Conservation (phyloP, 2,888 invertebrate species). For the Polyommatus iphigenia region DNA sequence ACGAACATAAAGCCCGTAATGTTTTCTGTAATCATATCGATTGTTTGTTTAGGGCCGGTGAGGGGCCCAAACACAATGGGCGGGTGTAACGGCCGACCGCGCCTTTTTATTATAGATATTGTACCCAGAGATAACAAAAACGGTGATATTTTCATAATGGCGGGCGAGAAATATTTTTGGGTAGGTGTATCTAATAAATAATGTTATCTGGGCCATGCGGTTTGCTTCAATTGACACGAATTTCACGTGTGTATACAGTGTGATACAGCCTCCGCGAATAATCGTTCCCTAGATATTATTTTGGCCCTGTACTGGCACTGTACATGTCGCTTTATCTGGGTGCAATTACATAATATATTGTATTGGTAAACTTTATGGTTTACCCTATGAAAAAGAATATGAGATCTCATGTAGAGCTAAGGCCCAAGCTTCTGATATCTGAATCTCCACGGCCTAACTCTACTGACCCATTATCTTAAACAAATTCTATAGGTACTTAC, state of each 20-base stretch:
- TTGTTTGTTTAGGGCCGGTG: slow-evolving; percentile 40
- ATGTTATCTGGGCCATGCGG: slow-evolving; percentile 4
- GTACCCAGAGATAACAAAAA: slow-evolving; percentile 26
- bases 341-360: no score
- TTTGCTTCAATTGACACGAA: background rate
- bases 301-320: no score
- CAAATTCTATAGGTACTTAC: no score
- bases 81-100: slow-evolving; percentile 37
- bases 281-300: no score
- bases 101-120: slow-evolving; percentile 34
- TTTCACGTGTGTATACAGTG: background rate
- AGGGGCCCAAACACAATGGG: slow-evolving; percentile 38
- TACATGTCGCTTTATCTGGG: no score
- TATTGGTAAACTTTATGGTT: no score
- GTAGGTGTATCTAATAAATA: slow-evolving; percentile 24
- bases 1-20: slow-evolving; percentile 27
- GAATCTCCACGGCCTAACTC: no score
- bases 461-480: no score
- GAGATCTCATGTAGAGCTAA: no score
- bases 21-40: slow-evolving; percentile 36
- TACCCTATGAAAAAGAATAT: no score
- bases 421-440: no score
- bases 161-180: slow-evolving; percentile 20
- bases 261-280: background rate
- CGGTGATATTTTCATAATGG: slow-evolving; percentile 22